Conservation (phyloP, 1,140 invertebrate species). For the Diploscapter pachys region DNA sequence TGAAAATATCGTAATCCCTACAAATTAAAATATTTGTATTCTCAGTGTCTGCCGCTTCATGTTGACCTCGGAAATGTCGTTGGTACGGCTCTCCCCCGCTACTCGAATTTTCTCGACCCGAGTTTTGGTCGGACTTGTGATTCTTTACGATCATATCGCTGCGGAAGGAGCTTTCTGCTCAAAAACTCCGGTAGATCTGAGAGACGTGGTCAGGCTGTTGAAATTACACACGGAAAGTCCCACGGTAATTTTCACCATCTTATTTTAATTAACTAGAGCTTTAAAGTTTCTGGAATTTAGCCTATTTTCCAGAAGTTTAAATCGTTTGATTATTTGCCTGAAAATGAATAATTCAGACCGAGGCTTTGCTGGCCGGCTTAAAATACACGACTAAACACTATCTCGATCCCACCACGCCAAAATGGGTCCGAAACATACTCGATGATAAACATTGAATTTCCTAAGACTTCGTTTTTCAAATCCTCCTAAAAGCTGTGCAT, state of each 20-base stretch:
- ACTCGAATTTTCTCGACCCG: constrained; percentile 83
- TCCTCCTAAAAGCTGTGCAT: no score
- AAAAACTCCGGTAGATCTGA: constrained; percentile 41
- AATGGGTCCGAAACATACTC: constrained; percentile 60
- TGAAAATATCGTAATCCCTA: neutral
- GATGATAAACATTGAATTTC: no score
- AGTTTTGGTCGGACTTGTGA: constrained; percentile 91
- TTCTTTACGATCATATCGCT: constrained; percentile 91
- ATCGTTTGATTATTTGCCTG: neutral
- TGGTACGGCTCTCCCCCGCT: constrained; percentile 65
- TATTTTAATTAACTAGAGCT: constrained; percentile 20
- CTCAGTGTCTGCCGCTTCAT: constrained; percentile 76
- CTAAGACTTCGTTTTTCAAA: no score
- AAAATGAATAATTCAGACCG: constrained; percentile 32
- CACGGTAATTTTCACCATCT: constrained; percentile 22
- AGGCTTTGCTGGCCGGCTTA: constrained; percentile 45
- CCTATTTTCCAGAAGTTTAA: neutral
- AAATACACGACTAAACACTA: constrained; percentile 85
- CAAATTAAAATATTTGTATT: constrained; percentile 11
- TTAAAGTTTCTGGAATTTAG: neutral
- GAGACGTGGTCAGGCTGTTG: constrained; percentile 41
- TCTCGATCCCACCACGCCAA: constrained; percentile 85
- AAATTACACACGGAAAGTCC: constrained; percentile 30
- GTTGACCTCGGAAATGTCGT: constrained; percentile 77
- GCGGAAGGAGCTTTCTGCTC: constrained; percentile 70